These are phyloP conservation scores for Agelastica alni DNA, from an alignment of 2,888 invertebrate species.

Conservation along the genomic window DNA sequence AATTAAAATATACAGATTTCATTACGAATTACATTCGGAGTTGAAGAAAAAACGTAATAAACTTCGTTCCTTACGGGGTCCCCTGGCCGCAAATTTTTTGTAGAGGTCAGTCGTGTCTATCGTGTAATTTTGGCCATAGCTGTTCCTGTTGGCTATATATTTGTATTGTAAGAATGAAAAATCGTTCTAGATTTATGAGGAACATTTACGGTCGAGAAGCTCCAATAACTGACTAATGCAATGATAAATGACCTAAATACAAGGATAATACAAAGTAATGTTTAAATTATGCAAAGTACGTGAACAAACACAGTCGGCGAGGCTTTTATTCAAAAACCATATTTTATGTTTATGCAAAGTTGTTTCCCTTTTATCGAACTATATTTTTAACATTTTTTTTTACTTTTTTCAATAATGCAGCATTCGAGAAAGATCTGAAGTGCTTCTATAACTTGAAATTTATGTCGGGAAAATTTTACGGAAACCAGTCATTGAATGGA, in stretches of 20 bases:
- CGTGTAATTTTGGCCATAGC: too few species aligned
- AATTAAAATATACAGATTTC: too few species aligned
- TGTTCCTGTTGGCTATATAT: too few species aligned
- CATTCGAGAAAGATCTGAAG: slow-evolving; percentile 3
- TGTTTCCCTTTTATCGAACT: slow-evolving; percentile 22
- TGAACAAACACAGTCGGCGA: slow-evolving; percentile 22
- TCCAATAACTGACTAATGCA: slow-evolving; percentile 15
- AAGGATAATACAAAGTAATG: slow-evolving; percentile 23
- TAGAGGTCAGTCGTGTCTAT: too few species aligned
- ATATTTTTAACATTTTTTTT: slow-evolving; percentile 16
- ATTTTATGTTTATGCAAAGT: slow-evolving; percentile 19
- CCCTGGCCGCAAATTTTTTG: too few species aligned
- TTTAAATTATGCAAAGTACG: slow-evolving; percentile 24
- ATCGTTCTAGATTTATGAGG: too few species aligned
- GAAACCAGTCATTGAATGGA: slow-evolving; percentile 6
- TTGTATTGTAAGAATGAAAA: too few species aligned
- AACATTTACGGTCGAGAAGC: too few species aligned
- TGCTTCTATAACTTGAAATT: slow-evolving; percentile 10
- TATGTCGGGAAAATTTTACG: slow-evolving; percentile 8
- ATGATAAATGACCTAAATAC: slow-evolving; percentile 17
- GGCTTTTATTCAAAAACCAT: slow-evolving; percentile 21
- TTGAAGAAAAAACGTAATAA: too few species aligned
- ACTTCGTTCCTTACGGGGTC: too few species aligned
- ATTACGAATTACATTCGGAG: too few species aligned
- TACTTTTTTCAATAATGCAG: slow-evolving; percentile 7